Evolutionary conservation across 37 sponge, comb jelly and placozoan genomes (phyloP).

Genomic region (Spongia lamella): DNA sequence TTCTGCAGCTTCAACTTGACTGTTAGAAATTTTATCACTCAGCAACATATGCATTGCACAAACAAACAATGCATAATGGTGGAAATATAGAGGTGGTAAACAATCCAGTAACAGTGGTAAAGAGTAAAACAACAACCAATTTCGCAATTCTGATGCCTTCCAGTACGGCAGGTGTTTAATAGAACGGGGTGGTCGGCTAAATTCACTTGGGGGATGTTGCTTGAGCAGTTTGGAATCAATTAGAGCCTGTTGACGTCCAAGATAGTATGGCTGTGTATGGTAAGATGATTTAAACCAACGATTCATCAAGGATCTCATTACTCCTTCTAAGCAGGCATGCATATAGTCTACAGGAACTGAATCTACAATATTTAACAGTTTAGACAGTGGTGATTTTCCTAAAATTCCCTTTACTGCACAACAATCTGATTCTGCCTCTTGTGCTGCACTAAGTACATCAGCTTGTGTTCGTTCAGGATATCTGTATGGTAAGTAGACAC

Average conservation of each 20-base stretch:
- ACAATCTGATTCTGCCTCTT: not conserved
- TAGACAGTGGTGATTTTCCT: not conserved
- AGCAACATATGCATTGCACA: conserved; percentile 12
- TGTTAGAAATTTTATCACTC: not conserved
- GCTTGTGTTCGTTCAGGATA: conserved; percentile 9
- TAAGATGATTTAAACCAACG: not conserved
- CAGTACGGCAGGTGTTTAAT: conserved; percentile 10
- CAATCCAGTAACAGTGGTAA: not conserved
- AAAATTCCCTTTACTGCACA: not conserved
- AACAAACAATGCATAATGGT: conserved; percentile 13
- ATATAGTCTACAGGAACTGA: not conserved
- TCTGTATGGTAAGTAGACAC: conserved; percentile 7
- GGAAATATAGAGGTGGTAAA: conserved; percentile 11
- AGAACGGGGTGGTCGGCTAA: conserved; percentile 3
- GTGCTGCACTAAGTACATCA: not conserved
- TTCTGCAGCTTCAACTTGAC: conserved; percentile 1
- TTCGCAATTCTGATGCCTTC: conserved; percentile 8
- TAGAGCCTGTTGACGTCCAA: too few relatives aligned
- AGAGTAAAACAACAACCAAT: conserved; percentile 7
- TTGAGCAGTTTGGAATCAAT: not conserved
- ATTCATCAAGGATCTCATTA: not conserved
- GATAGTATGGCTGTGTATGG: too few relatives aligned
- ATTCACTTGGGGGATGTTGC: conserved; percentile 4
- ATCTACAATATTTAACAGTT: not conserved
- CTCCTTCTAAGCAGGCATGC: conserved; percentile 12